Evolutionary conservation across 2,888 invertebrate species (phyloP).

Genomic region (Eupithecia centaureata): DNA sequence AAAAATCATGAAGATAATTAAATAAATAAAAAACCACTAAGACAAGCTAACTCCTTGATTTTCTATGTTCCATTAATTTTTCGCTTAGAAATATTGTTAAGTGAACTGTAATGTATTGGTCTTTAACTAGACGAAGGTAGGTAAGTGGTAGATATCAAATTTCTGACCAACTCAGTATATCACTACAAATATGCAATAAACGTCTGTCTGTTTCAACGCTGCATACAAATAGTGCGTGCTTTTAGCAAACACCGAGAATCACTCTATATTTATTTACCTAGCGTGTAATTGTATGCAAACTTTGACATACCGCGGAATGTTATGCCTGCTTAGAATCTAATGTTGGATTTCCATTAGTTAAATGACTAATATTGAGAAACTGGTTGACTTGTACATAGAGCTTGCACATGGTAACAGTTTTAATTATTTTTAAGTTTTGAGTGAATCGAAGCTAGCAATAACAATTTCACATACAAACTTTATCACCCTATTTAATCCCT

Average conservation of each 20-base stretch:
- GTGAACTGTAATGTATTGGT: neutral
- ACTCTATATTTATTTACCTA: constrained; percentile 51
- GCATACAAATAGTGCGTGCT: constrained; percentile 70
- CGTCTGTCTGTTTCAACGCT: constrained; percentile 59
- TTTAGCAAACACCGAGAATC: constrained; percentile 51
- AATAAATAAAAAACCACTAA: no score
- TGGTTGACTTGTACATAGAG: constrained; percentile 11
- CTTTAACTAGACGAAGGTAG: neutral
- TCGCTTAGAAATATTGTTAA: neutral
- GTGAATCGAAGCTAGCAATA: no score
- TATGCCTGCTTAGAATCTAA: constrained; percentile 36
- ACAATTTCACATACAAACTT: no score
- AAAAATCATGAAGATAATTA: no score
- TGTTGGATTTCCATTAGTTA: constrained; percentile 44
- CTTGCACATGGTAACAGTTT: no score
- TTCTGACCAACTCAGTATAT: constrained; percentile 43
- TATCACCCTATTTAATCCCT: no score
- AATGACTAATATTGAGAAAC: constrained; percentile 40
- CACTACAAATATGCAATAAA: constrained; percentile 61
- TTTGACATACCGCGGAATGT: constrained; percentile 46
- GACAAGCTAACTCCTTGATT: no score
- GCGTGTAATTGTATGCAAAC: constrained; percentile 45
- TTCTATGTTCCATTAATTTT: neutral
- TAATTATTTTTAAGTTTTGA: no score
- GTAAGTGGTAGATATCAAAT: constrained; percentile 8